phyloP scores from a whole-genome alignment of 1,140 invertebrate species.

The Whitmania pigra region DNA sequence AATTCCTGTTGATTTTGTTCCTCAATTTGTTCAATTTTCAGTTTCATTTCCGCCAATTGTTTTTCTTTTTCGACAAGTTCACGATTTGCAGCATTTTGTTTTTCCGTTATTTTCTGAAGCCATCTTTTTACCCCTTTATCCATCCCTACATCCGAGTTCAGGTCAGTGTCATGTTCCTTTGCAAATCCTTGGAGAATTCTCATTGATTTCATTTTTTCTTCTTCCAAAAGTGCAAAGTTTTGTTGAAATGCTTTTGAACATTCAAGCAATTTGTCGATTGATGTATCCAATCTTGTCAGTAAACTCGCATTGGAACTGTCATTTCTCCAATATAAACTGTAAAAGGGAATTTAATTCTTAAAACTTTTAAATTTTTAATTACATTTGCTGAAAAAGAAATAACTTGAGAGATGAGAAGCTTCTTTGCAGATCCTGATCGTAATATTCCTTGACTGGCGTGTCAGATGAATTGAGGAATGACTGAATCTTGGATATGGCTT shows the following conservation, averaged over 20 bases:
- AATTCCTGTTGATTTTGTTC: constrained; percentile 7
- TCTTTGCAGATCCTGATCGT: neutral
- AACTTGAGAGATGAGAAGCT: neutral
- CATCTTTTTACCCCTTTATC: constrained; percentile 9
- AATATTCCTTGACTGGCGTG: neutral
- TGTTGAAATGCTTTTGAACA: neutral
- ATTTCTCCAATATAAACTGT: neutral
- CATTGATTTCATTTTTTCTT: constrained; percentile 7
- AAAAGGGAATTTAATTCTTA: neutral
- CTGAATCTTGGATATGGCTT: constrained; percentile 2
- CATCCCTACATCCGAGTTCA: neutral
- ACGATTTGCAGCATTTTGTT: neutral
- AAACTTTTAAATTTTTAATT: neutral
- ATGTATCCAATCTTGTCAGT: neutral
- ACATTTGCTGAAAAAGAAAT: neutral
- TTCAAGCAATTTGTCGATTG: constrained; percentile 9
- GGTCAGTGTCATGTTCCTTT: no score
- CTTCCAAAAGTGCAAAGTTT: constrained; percentile 7
- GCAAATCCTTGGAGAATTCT: neutral
- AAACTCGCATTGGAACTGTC: neutral
- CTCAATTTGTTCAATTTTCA: constrained; percentile 10
- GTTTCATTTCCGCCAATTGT: no score
- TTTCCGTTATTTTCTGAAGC: neutral
- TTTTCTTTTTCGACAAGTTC: neutral
- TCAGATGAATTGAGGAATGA: neutral